A percentile compares a stretch with the other conserved stretches of the same genome.
Evolutionary conservation across 2,797 vertebrate species (phyloP).

Genomic region (Mycteria americana): DNA sequence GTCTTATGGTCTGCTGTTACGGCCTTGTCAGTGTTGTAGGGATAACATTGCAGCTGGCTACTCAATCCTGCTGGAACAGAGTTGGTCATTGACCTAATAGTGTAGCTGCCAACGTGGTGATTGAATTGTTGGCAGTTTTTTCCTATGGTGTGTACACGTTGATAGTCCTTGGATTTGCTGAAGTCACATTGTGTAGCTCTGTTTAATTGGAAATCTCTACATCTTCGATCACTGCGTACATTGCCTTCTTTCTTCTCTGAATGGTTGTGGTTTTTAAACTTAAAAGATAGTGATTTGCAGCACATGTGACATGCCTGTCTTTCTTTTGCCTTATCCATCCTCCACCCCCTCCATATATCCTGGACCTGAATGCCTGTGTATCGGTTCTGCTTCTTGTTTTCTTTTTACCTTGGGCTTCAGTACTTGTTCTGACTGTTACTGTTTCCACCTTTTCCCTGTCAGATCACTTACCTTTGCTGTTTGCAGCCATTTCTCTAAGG

Average conservation of each 20-base stretch:
- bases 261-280: not conserved
- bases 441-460: not conserved
- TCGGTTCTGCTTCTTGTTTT: not conserved
- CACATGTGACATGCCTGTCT: not conserved
- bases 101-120: not conserved
- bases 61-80: slow-evolving; percentile 7
- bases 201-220: slow-evolving; percentile 3
- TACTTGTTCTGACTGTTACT: not conserved
- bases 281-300: not conserved
- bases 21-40: slow-evolving; percentile 16
- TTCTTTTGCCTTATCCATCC: not conserved
- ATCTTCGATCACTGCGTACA: not conserved
- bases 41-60: not conserved
- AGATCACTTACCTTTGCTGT: not conserved
- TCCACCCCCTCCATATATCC: not conserved
- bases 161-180: not conserved
- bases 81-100: slow-evolving; percentile 17
- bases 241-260: not conserved
- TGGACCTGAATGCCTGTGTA: not conserved
- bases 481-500: not conserved
- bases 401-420: not conserved
- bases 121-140: slow-evolving; percentile 27
- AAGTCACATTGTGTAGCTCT: not conserved
- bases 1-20: not conserved
- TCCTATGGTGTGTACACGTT: not conserved